Base-by-base conservation (phyloP, 2,888 invertebrate species). In the Diaphora mendica region DNA sequence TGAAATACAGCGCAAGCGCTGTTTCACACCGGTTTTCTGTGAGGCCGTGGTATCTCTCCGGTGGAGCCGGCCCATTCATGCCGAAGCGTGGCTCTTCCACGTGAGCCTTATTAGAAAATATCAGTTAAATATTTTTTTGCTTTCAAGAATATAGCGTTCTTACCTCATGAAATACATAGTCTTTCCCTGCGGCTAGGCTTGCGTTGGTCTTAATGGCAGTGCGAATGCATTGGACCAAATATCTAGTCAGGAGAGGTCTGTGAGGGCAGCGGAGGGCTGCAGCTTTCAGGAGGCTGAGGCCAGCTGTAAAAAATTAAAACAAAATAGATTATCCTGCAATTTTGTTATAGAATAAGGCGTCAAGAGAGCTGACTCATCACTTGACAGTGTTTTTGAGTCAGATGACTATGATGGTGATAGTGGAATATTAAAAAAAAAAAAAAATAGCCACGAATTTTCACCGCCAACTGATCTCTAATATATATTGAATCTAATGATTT, bases 81-180 rank as follows among this genome's bases (percentile, higher is more conserved):
- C n/a, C n/a, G n/a, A n/a, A n/a, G n/a, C n/a, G n/a, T n/a, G n/a
- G n/a, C n/a, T n/a, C n/a, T n/a, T n/a, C n/a, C n/a, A n/a, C n/a
- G n/a, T n/a, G n/a, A n/a, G n/a, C n/a, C n/a, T 44, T 44, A 44
- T 4, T 44, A 17, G 13, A 44, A 44, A 44, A 15, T 44, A 17
- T 44, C 15, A 48, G 20, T 17, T 44, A 17, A 17, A 48, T 20
- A 2, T 55, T 23, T 51, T 23, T 20, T 23, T 23, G 17, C 7
- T 20, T 51, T 51, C 8, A 17, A 30, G n/a, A 39, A 11, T 33
- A 1, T 20, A 26, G n/a, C 7, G 26, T 15, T n/a, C 44, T 39
- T 79, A 95, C 95, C 93, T 95, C 94, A 42, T 90, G 89, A 71
- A 93, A 95, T 0, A 95, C 86, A 44, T 84, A 87, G 2, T 90